phyloP scores from a whole-genome alignment of 2,797 vertebrate species.

The Falco peregrinus region DNA sequence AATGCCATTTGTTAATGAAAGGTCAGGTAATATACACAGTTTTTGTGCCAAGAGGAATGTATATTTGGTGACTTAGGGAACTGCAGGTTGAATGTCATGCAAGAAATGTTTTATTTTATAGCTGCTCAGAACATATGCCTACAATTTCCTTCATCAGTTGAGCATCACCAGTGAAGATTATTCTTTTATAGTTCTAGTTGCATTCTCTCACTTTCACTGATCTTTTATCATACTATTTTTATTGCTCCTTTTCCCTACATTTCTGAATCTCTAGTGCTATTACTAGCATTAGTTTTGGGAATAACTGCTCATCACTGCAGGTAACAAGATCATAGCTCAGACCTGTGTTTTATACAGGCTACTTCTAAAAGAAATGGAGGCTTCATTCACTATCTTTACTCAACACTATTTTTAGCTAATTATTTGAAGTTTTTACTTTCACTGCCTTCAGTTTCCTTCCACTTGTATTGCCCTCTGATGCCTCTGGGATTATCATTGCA shows the following conservation, averaged over 20 bases:
- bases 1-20: constrained; percentile 41
- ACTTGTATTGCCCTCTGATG: not conserved
- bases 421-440: not conserved
- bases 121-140: not conserved
- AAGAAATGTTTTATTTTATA: constrained; percentile 5
- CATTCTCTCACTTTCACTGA: not conserved
- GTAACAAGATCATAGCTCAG: not conserved
- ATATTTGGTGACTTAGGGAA: not conserved
- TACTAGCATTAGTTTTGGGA: not conserved
- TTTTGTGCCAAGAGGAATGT: not conserved
- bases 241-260: not conserved
- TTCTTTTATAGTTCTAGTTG: not conserved
- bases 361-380: not conserved
- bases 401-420: not conserved
- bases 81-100: not conserved
- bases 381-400: not conserved
- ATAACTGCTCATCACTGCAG: not conserved
- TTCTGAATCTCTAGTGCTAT: not conserved
- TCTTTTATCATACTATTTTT: not conserved
- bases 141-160: not conserved
- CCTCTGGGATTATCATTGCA: not conserved
- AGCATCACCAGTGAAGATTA: not conserved
- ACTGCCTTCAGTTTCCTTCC: not conserved
- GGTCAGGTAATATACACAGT: not conserved
- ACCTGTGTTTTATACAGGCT: not conserved